Conservation (phyloP, 2,113 vertebrate species). For the Mionectes macconnelli region DNA sequence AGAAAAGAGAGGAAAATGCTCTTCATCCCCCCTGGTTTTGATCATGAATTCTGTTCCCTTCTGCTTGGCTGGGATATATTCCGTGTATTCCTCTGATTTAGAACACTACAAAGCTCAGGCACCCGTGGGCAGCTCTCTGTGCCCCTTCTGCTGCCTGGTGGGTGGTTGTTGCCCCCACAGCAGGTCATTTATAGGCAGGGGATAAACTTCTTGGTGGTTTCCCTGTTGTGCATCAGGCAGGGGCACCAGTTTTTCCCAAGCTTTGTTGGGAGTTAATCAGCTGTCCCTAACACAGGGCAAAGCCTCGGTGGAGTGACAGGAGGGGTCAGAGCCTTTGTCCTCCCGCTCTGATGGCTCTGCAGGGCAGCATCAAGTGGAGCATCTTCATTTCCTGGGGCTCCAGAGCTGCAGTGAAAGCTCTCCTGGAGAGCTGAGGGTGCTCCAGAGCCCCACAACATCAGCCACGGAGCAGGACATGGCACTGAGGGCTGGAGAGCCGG, state of each 20-base stretch:
- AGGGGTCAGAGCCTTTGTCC: background rate
- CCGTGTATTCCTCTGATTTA: background rate
- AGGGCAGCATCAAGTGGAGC: background rate
- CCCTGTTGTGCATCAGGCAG: no score
- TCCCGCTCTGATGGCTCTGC: background rate
- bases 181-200: no score
- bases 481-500: background rate
- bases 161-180: no score
- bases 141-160: no score
- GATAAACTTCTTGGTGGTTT: no score
- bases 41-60: background rate
- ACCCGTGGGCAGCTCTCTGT: no score
- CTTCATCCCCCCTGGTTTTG: background rate
- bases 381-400: background rate
- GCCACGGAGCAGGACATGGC: background rate
- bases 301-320: background rate
- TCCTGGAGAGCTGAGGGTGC: constrained; percentile 7
- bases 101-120: background rate
- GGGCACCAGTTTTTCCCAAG: background rate
- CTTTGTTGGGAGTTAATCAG: background rate
- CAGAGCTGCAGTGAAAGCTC: background rate
- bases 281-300: background rate
- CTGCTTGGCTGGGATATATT: background rate
- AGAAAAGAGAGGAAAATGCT: background rate
- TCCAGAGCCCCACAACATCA: background rate